Evolutionary conservation across 2,113 vertebrate genomes (phyloP).

Genomic region (Microtus ochrogaster): DNA sequence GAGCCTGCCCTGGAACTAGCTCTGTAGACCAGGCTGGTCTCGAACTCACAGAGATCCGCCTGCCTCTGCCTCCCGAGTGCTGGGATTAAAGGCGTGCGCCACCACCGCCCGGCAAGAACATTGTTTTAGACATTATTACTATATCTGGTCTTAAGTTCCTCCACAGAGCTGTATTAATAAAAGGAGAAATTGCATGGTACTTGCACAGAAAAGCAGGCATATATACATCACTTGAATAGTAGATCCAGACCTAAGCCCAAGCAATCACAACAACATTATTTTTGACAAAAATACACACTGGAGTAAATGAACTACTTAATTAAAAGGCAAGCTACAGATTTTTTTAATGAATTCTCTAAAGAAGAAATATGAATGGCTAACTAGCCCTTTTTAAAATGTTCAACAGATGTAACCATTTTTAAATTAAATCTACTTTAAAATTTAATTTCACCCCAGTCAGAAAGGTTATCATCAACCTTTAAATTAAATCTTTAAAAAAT

Average conservation of each 20-base stretch:
- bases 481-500: background rate
- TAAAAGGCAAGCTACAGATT: background rate
- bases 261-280: background rate
- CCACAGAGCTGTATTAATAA: background rate
- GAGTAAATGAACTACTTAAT: background rate
- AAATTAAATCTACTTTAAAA: background rate
- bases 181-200: background rate
- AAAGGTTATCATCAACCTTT: background rate
- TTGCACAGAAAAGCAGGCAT: background rate
- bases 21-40: too few relatives aligned
- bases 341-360: background rate
- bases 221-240: background rate
- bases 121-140: background rate
- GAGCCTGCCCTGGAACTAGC: too few relatives aligned
- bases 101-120: too few relatives aligned
- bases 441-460: background rate
- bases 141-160: background rate
- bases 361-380: background rate
- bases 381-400: background rate
- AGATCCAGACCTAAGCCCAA: background rate
- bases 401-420: background rate
- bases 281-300: background rate
- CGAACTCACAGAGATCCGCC: too few relatives aligned
- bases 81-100: too few relatives aligned
- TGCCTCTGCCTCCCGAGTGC: too few relatives aligned